Base-by-base conservation (phyloP, 2,797 vertebrate species). In the Lagodon rhomboides region DNA sequence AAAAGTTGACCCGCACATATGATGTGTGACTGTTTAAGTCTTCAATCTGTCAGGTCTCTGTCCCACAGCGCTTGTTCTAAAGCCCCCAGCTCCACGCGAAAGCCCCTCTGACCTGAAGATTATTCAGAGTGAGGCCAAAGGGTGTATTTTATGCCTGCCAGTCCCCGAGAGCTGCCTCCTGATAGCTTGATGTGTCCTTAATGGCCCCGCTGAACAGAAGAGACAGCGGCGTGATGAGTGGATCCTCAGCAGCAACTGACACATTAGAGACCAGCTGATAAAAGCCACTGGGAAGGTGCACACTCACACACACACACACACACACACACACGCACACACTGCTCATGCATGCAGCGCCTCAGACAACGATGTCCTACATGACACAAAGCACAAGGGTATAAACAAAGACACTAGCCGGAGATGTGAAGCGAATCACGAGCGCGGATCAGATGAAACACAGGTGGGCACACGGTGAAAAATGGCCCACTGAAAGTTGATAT, bases 401-500 rank as follows among this genome's bases (percentile, higher is more conserved):
- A 91, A 92, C 89, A 92, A 88, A 93, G 86, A 87, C 86, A 82
- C 77, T 12, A 74, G 73, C 85, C 9, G 77, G 69, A 83, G 89
- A 89, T 70, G 75, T 67, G 79, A 68, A 90, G 83, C 69, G 53
- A 87, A 89, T 86, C 83, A 75, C 50, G 65, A 90, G 78, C 72
- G 27, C 89, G 91, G 92, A 93, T 94, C 88, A 92, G 79, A 93
- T 87, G 77, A 92, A 93, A 92, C 90, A 89, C 62, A 78, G 79
- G 85, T 82, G 88, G 86, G 83, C 88, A 87, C 79, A 22, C 20
- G 60, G 82, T 96, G 95, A 95, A 93, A 95, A 94, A 96, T 95
- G 89, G 85, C 80, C 84, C 53, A 12, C 80, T 85, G 90, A 91
- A 90, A 92, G 80, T 92, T 88, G 90, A 93, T 93, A 94, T 95